Conservation (phyloP, 2,113 vertebrate genomes). For the Perca schrenkii region DNA sequence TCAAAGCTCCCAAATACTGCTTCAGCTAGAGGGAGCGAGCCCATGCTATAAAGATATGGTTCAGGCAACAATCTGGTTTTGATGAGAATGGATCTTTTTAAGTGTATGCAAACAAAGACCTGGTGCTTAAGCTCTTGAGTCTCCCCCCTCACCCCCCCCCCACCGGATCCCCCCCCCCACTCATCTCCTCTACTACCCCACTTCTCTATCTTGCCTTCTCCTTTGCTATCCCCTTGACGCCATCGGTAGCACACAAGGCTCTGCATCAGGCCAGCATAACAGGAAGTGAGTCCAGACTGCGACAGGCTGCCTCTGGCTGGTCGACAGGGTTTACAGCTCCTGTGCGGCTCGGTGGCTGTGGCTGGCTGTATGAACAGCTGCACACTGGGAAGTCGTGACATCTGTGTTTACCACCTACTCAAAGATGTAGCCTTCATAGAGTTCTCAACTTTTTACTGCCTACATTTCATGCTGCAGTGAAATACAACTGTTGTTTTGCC, state of each 20-base stretch:
- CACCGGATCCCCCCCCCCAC: neutral
- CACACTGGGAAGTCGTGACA: constrained; percentile 27
- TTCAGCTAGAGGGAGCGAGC: constrained; percentile 15
- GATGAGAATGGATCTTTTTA: constrained; percentile 29
- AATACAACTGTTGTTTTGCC: constrained; percentile 11
- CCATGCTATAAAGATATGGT: constrained; percentile 13
- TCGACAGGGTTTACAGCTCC: constrained; percentile 32
- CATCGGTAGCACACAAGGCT: neutral
- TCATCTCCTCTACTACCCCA: constrained; percentile 23
- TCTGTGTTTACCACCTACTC: constrained; percentile 53
- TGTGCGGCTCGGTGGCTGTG: constrained; percentile 18
- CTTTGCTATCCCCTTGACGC: constrained; percentile 14
- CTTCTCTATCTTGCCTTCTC: constrained; percentile 12
- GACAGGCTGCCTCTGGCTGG: constrained; percentile 32
- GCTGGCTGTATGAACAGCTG: constrained; percentile 43
- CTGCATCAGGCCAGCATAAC: constrained; percentile 7
- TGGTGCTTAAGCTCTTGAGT: constrained; percentile 26
- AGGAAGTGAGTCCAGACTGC: constrained; percentile 48
- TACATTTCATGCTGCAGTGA: constrained; percentile 34
- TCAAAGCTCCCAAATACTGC: constrained; percentile 19
- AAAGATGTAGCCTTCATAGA: constrained; percentile 18
- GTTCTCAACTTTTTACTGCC: constrained; percentile 32
- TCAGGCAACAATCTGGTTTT: constrained; percentile 46
- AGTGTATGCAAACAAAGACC: constrained; percentile 55
- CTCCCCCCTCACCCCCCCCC: neutral